Evolutionary conservation across 2,797 vertebrate species (phyloP).

Genomic region (Tiaroga cobitis): DNA sequence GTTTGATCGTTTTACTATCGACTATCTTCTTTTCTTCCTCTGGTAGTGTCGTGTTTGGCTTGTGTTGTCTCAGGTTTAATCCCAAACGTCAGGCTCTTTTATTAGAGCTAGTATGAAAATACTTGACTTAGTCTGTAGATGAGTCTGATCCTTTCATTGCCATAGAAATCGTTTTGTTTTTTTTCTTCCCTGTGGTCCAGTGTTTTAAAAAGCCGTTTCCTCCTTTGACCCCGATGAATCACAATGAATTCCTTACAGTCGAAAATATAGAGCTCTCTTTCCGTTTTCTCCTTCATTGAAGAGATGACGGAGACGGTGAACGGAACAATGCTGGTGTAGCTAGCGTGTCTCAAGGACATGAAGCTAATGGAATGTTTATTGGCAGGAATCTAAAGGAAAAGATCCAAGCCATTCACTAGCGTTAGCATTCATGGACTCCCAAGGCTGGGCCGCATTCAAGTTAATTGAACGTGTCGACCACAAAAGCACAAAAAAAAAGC

Average conservation of each 20-base stretch:
- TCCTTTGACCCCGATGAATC: constrained; percentile 21
- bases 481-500: constrained; percentile 31
- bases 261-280: constrained; percentile 23
- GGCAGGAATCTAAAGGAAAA: constrained; percentile 54
- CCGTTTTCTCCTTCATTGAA: constrained; percentile 25
- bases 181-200: background rate
- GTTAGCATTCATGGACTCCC: constrained; percentile 55
- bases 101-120: background rate
- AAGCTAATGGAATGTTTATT: constrained; percentile 61
- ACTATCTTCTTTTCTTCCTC: constrained; percentile 2
- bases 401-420: constrained; percentile 56
- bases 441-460: constrained; percentile 52
- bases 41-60: constrained; percentile 64
- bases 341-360: constrained; percentile 55
- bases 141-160: background rate
- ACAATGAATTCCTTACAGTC: background rate
- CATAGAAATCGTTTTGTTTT: background rate
- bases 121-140: background rate
- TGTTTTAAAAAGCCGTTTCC: background rate
- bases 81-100: constrained; percentile 20
- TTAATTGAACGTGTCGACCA: constrained; percentile 47
- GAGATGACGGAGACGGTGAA: constrained; percentile 20
- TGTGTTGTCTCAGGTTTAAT: constrained; percentile 44
- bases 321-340: constrained; percentile 46
- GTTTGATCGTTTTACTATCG: background rate